Percentiles rank a stretch among this genome's conserved stretches.
Conservation (phyloP, 2,113 vertebrate genomes). For the Octodon degus region DNA sequence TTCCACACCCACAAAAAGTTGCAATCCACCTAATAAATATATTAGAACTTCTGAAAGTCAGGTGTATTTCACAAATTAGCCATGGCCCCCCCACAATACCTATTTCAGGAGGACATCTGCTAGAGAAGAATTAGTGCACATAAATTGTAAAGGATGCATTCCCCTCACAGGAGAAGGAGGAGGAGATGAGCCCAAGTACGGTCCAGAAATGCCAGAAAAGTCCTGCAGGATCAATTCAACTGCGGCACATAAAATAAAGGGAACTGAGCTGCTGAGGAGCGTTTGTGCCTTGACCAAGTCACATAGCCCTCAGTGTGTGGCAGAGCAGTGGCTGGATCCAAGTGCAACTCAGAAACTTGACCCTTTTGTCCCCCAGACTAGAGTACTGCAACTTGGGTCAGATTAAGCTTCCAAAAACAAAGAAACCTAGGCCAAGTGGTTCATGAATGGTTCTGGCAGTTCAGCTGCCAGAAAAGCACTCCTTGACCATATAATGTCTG, state of each 20-base stretch:
- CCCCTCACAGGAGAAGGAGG: not conserved
- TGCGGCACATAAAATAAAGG: not conserved
- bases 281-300: not conserved
- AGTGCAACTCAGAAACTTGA: not conserved
- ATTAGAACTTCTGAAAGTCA: not conserved
- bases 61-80: not conserved
- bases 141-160: not conserved
- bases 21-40: not conserved
- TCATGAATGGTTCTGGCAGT: rapidly evolving
- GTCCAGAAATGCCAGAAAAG: not conserved
- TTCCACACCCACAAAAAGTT: not conserved
- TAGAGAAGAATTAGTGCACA: not conserved
- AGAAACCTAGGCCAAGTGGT: not conserved
- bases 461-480: not conserved
- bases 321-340: not conserved
- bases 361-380: not conserved
- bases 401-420: not conserved
- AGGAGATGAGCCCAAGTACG: not conserved
- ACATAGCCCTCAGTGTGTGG: not conserved
- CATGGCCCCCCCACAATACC: not conserved
- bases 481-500: rapidly evolving
- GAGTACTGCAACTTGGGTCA: not conserved
- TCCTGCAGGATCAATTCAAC: not conserved
- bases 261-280: not conserved
- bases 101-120: not conserved